Base-by-base conservation (phyloP, 2,888 invertebrate genomes). In the Chironomus tentans region DNA sequence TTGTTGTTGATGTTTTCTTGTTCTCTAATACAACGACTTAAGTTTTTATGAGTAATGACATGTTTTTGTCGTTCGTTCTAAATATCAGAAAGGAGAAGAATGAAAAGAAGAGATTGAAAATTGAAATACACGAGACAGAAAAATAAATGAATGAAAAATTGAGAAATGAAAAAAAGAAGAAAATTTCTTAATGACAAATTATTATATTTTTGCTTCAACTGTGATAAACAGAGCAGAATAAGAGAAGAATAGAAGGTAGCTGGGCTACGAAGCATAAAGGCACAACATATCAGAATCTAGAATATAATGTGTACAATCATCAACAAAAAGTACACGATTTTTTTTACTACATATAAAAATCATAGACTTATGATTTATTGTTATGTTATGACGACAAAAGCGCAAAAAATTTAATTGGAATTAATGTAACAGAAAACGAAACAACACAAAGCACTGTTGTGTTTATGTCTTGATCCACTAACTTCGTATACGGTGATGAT, bases 101-200 rank as follows among this genome's bases (percentile, higher is more conserved):
- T 18, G 56, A 4, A 18, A 56, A 15, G 56, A 56, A 56, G 56
- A 56, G 56, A 56, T 38, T 38, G 38, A 38, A 38, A 56, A 56
- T 56, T 50, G 50, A 50, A 50, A 15, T 50, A 50, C 38, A 38
- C 38, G 38, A 38, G 38, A 38, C 38, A 38, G 38, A 38, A 38
- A 48, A 50, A 50, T 13, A n/a, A 50, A n/a, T 56, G 56, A 56
- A 56, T 56, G 56, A 15, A 18, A 56, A 56, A 56, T 56, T 56
- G 56, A 15, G 56, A 56, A 56, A 56, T 56, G 15, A 15, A 15
- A 18, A 38, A 38, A 38, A 38, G 10, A 38, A 38, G 50, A n/a
- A 68, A 68, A 74, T 68, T 48, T 74, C 74, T 74, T 74, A 74
- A 74, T 74, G 74, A 74, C 74, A 74, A 74, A 68, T 65, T n/a